A percentile compares a stretch with the other conserved stretches of the same genome.
These are phyloP conservation scores for Xenopus petersii DNA, from an alignment of 2,797 vertebrate genomes.

Conservation along the genomic window DNA sequence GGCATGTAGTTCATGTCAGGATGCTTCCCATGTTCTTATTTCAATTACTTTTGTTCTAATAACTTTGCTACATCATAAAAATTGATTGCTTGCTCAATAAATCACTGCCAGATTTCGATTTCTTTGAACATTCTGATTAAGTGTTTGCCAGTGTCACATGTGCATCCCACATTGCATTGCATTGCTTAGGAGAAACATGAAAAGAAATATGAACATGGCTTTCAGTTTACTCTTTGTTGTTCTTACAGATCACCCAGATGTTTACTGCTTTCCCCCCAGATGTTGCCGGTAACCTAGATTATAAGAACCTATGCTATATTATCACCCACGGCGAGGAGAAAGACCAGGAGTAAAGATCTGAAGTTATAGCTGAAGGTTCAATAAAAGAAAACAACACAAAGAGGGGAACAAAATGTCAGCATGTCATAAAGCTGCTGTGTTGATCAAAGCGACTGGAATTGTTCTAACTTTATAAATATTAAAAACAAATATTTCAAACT, in stretches of 20 bases:
- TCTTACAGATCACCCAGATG: conserved; percentile 75
- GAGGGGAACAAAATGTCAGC: conserved; percentile 37
- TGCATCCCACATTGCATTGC: conserved; percentile 20
- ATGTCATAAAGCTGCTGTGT: conserved; percentile 12
- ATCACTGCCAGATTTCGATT: conserved; percentile 12
- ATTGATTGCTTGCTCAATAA: conserved; percentile 30
- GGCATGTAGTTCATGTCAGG: no score
- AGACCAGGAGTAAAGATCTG: conserved; percentile 63
- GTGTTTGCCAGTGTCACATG: conserved; percentile 19
- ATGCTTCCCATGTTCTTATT: no score
- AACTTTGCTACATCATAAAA: conserved; percentile 2
- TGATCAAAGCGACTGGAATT: conserved; percentile 12
- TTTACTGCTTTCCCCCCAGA: conserved; percentile 76
- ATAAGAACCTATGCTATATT: conserved; percentile 78
- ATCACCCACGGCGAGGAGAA: conserved; percentile 84
- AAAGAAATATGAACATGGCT: conserved; percentile 19
- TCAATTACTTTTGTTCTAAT: conserved; percentile 4
- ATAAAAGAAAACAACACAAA: conserved; percentile 40
- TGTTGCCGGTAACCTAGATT: conserved; percentile 76
- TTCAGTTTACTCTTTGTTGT: conserved; percentile 13
- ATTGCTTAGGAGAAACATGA: conserved; percentile 18
- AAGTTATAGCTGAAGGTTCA: background rate
- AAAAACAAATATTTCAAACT: conserved; percentile 16
- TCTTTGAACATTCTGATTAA: conserved; percentile 19
- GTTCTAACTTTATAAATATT: conserved; percentile 20